Conservation (phyloP, 2,113 vertebrate species). For the Eclectus roratus region DNA sequence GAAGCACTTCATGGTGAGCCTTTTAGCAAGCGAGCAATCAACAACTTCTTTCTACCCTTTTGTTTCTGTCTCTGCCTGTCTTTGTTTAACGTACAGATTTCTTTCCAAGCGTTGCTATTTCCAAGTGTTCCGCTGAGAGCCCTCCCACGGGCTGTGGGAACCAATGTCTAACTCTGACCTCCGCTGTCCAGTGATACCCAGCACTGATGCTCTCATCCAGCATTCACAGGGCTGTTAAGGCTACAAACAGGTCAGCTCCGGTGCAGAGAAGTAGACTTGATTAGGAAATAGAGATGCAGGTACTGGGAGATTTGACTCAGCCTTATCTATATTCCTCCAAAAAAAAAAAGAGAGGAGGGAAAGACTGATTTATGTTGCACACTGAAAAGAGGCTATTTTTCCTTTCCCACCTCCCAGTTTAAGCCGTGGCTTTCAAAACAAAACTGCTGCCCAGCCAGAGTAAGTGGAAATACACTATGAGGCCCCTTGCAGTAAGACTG, state of each 20-base stretch:
- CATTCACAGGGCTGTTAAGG: background rate
- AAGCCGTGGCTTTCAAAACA: background rate
- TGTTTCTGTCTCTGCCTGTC: background rate
- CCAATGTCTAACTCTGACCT: background rate
- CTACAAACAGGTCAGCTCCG: background rate
- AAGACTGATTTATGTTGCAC: background rate
- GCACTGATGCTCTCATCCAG: background rate
- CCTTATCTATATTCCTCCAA: background rate
- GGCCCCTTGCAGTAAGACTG: background rate
- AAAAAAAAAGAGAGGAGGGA: background rate
- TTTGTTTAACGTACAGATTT: conserved; percentile 43
- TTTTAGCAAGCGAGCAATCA: conserved; percentile 50
- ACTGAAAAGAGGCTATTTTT: background rate
- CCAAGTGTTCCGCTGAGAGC: background rate
- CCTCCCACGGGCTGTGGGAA: background rate
- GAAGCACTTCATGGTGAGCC: conserved; percentile 31
- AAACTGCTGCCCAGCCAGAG: background rate
- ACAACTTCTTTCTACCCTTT: conserved; percentile 44
- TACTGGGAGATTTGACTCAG: background rate
- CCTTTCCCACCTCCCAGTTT: background rate
- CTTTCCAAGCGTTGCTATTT: conserved; percentile 8
- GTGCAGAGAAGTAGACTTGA: background rate
- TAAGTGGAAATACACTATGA: background rate
- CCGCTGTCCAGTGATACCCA: background rate
- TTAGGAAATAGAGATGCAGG: background rate